Base-by-base conservation (phyloP, 2,888 invertebrate genomes). In the Keiferia lycopersicella region DNA sequence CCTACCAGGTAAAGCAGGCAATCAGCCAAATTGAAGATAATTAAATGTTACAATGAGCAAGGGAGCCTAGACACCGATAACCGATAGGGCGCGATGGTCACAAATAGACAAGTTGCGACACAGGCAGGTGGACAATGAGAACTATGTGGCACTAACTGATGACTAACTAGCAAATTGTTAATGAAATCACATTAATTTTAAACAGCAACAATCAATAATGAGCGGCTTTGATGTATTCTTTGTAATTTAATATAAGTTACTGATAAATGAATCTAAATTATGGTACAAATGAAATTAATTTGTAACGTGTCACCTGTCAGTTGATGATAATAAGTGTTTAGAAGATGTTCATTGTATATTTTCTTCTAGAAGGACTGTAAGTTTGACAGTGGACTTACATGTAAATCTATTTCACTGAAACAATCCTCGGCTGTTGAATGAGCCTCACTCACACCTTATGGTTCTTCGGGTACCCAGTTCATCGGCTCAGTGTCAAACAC, bases 1-100 rank as follows among this genome's bases (percentile, higher is more conserved):
- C 88, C 88, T 88, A 87, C 74, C 90, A 91, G 90, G 90, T 91
- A 88, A 84, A 84, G 70, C 75, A 82, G 91, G 90, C 90, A 87
- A 82, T 83, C 80, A 64, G 89, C 91, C 91, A 91, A 90, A 88
- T 85, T 84, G 82, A 77, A 82, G 78, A 86, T 88, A 88, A 90
- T 89, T 88, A 88, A 87, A 90, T 85, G 86, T 85, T 84, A 87
- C 88, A 84, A 87, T 87, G 84, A 84, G 79, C 84, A 85, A 83
- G 79, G 73, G 81, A 79, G 77, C 83, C 77, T 79, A 83, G 80
- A 81, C 82, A 77, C 83, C 82, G 83, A 87, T 86, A 79, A 16
- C 45, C 45, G 45, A 45, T 45, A 26, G 51, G 45, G 12, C 48
- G 61, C 38, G 57, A 61, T 63, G 41, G 18, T 8, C 61, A 18